These are phyloP conservation scores for Hemibagrus guttatus DNA, from an alignment of 2,797 vertebrate species.

Conservation along the genomic window DNA sequence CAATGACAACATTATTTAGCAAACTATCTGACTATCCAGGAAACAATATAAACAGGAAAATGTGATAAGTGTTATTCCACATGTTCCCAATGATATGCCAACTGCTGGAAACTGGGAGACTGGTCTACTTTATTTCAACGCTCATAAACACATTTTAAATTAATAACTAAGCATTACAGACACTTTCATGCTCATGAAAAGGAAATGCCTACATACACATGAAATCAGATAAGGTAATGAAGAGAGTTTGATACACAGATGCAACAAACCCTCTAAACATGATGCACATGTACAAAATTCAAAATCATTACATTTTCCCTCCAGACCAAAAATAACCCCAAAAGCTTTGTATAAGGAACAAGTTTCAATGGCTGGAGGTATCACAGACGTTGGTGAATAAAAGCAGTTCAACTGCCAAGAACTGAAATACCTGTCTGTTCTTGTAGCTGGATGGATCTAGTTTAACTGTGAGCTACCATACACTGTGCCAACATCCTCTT, in stretches of 20 bases:
- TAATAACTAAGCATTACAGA: not conserved
- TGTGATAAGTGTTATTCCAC: constrained; percentile 57
- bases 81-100: constrained; percentile 40
- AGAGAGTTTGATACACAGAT: not conserved
- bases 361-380: not conserved
- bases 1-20: not conserved
- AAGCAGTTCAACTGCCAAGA: not conserved
- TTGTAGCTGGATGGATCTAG: constrained; percentile 6
- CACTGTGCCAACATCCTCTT: constrained; percentile 5
- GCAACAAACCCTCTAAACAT: not conserved
- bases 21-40: not conserved
- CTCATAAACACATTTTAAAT: constrained; percentile 6
- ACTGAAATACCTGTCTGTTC: constrained; percentile 2
- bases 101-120: not conserved
- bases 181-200: not conserved
- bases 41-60: constrained; percentile 35
- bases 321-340: not conserved
- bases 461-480: constrained; percentile 9
- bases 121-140: constrained; percentile 2
- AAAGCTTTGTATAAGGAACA: not conserved
- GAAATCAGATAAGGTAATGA: not conserved
- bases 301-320: not conserved
- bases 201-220: not conserved
- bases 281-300: not conserved
- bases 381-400: not conserved